Evolutionary conservation across 2,888 invertebrate genomes (phyloP), one percentile per base, ranked within the genome.

Genomic region (Tethea ocularis): DNA sequence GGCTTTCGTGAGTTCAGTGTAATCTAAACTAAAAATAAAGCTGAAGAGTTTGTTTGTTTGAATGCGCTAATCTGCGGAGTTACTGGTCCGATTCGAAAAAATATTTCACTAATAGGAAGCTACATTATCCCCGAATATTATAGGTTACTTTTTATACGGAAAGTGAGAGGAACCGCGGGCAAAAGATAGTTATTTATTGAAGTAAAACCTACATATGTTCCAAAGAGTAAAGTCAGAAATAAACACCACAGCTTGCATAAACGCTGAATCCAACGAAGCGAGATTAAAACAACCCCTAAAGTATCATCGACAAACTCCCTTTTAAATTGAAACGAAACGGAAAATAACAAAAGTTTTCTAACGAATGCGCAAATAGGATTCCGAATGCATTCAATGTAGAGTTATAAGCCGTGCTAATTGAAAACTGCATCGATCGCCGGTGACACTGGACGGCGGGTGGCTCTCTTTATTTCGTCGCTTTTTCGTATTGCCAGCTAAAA

Each of bases 381-480:
- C 54, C 55, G 62, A 65, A 68, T 67, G 63, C 64, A 68, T 64
- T 61, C 46, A 52, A 53, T 62, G 61, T 56, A 61, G 56, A 69
- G 67, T 65, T 72, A 74, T 73, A 74, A 77, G 64, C 74, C 59
- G 58, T 66, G 68, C 68, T 78, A 78, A 80, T 80, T 76, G 70
- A 78, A 78, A 77, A 75, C 71, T 68, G 59, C 68, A 66, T 68
- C 67, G 69, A 69, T 67, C 59, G 59, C 55, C 57, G 38, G 23
- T 61, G 55, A n/a, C 60, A 33, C 38, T 53, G 60, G 51, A 15
- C 53, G 52, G 55, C 41, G 54, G 51, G 56, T 17, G 36, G 41
- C 17, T 57, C 52, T 41, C 58, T 60, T 56, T 65, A 62, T 71
- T 71, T 68, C 22, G 61, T 63, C 56, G 66, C 57, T 63, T 68